Evolutionary conservation across 2,888 invertebrate species (phyloP).

Genomic region (Hesperia comma): DNA sequence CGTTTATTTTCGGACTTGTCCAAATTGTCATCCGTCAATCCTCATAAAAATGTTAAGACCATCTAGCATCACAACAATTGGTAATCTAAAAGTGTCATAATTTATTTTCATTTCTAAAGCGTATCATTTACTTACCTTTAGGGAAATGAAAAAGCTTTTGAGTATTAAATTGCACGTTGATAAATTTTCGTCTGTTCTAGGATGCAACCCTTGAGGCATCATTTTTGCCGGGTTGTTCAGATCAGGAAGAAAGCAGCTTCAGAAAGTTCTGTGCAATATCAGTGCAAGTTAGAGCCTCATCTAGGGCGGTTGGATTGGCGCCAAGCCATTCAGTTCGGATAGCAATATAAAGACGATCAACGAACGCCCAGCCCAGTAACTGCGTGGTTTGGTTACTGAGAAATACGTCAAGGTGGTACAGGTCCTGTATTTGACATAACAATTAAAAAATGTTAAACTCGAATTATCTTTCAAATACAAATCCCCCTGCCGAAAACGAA

Average conservation of each 20-base stretch:
- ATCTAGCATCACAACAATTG: no score
- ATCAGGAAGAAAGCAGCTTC: constrained; percentile 20
- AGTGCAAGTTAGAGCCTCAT: constrained; percentile 19
- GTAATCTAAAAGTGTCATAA: no score
- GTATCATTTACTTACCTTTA: no score
- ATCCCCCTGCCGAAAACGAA: no score
- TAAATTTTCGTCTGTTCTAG: not conserved
- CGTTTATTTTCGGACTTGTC: no score
- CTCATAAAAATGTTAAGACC: no score
- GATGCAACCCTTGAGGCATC: not conserved
- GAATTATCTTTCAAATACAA: no score
- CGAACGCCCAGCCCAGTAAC: constrained; percentile 10
- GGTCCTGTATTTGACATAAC: not conserved
- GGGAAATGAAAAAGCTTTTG: no score
- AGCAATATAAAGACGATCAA: constrained; percentile 20
- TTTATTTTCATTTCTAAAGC: no score
- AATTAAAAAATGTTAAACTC: no score
- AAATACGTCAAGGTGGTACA: constrained; percentile 13
- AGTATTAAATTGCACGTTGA: no score
- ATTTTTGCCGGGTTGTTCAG: constrained; percentile 11
- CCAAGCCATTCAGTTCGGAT: constrained; percentile 22
- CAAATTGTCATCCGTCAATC: no score
- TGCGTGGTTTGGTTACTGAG: constrained; percentile 1
- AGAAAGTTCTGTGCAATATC: constrained; percentile 23
- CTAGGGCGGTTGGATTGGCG: constrained; percentile 24